Conservation (phyloP, 1,140 invertebrate species). For the Periplaneta americana region DNA sequence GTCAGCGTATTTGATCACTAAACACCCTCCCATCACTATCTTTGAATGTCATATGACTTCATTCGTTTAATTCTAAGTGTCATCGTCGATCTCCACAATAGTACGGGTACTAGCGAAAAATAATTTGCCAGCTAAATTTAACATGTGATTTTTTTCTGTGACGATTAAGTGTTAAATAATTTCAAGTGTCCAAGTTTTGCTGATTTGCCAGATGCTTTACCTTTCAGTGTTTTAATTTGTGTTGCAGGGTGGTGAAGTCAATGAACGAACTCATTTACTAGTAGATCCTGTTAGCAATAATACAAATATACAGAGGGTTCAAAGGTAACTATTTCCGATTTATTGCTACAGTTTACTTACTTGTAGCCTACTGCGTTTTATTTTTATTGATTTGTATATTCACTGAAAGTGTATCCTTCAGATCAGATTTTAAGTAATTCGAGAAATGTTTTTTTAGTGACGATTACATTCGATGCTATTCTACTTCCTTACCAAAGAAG, state of each 20-base stretch:
- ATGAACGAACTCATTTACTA: slow-evolving; percentile 61
- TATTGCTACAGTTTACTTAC: too few relatives aligned
- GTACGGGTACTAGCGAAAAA: not conserved
- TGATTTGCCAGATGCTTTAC: not conserved
- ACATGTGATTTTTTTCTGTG: not conserved
- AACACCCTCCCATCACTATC: not conserved
- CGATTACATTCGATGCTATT: slow-evolving; percentile 53
- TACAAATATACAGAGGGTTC: slow-evolving; percentile 50
- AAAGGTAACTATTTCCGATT: slow-evolving; percentile 43
- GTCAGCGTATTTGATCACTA: not conserved
- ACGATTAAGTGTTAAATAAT: not conserved
- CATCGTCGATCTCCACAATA: not conserved
- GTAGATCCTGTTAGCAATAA: slow-evolving; percentile 62
- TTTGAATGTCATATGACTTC: not conserved
- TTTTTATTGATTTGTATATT: too few relatives aligned
- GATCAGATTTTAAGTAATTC: too few relatives aligned
- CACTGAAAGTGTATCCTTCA: too few relatives aligned
- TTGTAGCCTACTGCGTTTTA: too few relatives aligned
- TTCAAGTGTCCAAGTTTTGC: not conserved
- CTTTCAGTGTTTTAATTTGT: not conserved
- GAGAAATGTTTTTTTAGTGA: slow-evolving; percentile 45
- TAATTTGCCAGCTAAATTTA: not conserved
- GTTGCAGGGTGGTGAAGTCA: slow-evolving; percentile 50
- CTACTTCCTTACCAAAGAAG: slow-evolving; percentile 65
- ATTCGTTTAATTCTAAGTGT: not conserved